Percentiles rank a stretch among this genome's conserved stretches.
Conservation (phyloP, 2,888 invertebrate genomes). For the Sycophila texana region DNA sequence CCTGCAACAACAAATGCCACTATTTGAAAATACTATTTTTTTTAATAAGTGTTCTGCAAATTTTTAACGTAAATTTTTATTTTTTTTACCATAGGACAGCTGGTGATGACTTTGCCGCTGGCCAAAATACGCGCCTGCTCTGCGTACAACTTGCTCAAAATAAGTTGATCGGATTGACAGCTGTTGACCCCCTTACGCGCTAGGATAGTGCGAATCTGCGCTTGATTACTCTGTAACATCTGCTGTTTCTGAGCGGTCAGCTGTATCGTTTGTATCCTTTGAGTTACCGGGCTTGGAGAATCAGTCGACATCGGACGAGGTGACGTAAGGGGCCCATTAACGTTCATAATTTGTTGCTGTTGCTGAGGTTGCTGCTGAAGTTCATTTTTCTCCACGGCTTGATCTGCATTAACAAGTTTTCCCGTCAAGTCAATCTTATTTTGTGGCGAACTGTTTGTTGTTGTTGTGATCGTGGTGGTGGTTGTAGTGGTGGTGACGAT, state of each 20-base stretch:
- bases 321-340: constrained; percentile 65
- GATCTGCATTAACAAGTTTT: constrained; percentile 65
- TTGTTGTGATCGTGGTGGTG: constrained; percentile 58
- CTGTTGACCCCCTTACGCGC: constrained; percentile 74
- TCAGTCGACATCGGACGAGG: constrained; percentile 62
- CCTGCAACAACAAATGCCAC: constrained; percentile 58
- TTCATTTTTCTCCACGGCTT: constrained; percentile 70
- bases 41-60: not conserved
- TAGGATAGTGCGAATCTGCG: constrained; percentile 82
- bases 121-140: constrained; percentile 85
- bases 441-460: constrained; percentile 40
- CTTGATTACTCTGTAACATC: constrained; percentile 74
- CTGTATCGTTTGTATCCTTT: constrained; percentile 85
- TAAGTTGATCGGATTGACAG: constrained; percentile 78
- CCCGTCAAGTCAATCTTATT: constrained; percentile 65
- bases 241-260: constrained; percentile 85
- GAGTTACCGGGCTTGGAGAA: constrained; percentile 73
- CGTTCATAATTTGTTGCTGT: constrained; percentile 54
- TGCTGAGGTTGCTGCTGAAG: constrained; percentile 9
- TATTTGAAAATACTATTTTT: constrained; percentile 11
- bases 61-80: constrained; percentile 50
- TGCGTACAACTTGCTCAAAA: constrained; percentile 80
- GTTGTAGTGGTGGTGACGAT: constrained; percentile 38
- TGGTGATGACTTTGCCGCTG: constrained; percentile 81
- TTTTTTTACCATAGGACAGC: constrained; percentile 66